Evolutionary conservation across 2,113 vertebrate genomes (phyloP).

Genomic region (Arvicanthis niloticus): DNA sequence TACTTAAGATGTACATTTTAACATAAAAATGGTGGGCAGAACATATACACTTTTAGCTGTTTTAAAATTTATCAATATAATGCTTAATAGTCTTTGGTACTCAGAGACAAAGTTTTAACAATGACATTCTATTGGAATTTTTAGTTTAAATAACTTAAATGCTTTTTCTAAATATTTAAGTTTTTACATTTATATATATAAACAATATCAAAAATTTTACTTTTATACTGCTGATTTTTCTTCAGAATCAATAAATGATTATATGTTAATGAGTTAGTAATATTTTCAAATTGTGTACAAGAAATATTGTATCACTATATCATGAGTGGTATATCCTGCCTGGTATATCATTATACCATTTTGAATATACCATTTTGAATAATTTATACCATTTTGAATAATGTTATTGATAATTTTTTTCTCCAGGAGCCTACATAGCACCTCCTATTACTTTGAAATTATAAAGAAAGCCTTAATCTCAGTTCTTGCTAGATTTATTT

Average conservation of each 20-base stretch:
- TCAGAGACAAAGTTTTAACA: not conserved
- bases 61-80: not conserved
- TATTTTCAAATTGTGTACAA: not conserved
- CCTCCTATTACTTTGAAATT: not conserved
- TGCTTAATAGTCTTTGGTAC: not conserved
- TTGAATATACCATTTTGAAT: too few species aligned
- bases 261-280: not conserved
- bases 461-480: too few species aligned
- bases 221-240: not conserved
- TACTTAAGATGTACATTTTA: not conserved
- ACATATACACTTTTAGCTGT: not conserved
- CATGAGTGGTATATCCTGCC: too few species aligned
- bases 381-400: too few species aligned
- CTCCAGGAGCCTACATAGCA: not conserved
- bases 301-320: not conserved
- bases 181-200: not conserved
- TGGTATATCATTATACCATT: too few species aligned
- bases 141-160: not conserved
- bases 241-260: not conserved
- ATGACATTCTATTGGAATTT: not conserved
- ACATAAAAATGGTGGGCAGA: not conserved
- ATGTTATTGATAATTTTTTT: not conserved
- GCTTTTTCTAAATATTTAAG: not conserved
- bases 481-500: not conserved
- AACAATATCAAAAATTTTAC: not conserved